phyloP scores from a whole-genome alignment of 2,888 invertebrate species.

The Bombyx huttoni region DNA sequence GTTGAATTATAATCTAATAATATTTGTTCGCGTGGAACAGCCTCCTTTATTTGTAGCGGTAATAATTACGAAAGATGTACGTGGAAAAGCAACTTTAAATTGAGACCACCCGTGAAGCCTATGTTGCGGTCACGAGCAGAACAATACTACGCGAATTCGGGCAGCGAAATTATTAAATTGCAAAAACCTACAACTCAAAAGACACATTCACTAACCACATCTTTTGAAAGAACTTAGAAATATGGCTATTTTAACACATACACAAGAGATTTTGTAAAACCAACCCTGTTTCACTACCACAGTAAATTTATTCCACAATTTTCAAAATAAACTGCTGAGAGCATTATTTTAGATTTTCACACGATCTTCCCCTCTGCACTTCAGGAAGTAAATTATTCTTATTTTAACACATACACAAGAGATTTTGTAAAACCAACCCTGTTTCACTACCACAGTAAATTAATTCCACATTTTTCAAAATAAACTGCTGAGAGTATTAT shows the following conservation, averaged over 20 bases:
- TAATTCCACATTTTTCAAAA: no score
- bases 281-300: no score
- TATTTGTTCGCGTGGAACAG: slow-evolving; percentile 21
- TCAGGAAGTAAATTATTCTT: slow-evolving; percentile 4
- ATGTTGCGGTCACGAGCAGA: slow-evolving; percentile 15
- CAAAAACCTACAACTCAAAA: slow-evolving; percentile 3
- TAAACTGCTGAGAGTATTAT: not conserved
- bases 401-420: no score
- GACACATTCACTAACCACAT: not conserved
- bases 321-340: not conserved
- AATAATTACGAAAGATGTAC: slow-evolving; percentile 38
- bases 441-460: no score
- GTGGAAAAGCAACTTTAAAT: slow-evolving; percentile 31
- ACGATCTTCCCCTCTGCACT: not conserved
- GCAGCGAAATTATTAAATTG: slow-evolving; percentile 24
- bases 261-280: no score
- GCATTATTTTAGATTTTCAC: slow-evolving; percentile 4
- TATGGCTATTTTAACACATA: no score
- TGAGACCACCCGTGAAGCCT: slow-evolving; percentile 43
- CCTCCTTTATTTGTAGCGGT: slow-evolving; percentile 40
- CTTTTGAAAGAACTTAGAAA: no score
- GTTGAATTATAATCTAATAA: not conserved
- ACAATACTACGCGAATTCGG: slow-evolving; percentile 38
- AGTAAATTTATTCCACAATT: no score
- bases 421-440: no score